phyloP scores from a whole-genome alignment of 2,888 invertebrate species.

The Drosophila antonietae region DNA sequence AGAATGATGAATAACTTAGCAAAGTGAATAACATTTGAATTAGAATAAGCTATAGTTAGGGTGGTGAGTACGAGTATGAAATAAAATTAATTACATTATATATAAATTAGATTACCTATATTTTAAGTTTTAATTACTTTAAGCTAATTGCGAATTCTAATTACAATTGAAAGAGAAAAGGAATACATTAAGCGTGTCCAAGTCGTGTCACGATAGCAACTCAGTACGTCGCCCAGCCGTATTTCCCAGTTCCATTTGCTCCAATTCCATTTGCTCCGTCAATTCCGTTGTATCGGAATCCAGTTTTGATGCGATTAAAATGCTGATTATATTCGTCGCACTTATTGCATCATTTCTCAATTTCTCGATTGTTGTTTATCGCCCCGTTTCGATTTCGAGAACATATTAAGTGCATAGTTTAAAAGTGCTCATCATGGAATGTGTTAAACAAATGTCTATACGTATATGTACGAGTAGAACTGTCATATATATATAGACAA shows the following conservation, averaged over 20 bases:
- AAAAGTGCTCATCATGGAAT: constrained; percentile 36
- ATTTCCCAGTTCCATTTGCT: not conserved
- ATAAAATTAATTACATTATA: not conserved
- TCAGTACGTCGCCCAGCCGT: not conserved
- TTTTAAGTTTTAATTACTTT: not conserved
- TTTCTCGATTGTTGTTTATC: constrained; percentile 34
- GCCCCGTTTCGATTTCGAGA: constrained; percentile 27
- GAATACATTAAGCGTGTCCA: not conserved
- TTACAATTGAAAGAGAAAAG: not conserved
- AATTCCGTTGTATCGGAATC: constrained; percentile 3
- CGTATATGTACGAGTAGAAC: not conserved
- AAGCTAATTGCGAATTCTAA: not conserved
- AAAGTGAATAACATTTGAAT: not conserved
- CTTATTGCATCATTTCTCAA: constrained; percentile 63
- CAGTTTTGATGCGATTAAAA: constrained; percentile 18
- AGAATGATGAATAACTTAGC: not conserved
- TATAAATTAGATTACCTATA: not conserved
- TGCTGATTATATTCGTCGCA: constrained; percentile 34
- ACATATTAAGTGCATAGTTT: constrained; percentile 47
- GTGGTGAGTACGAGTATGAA: too few species aligned
- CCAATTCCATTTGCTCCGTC: not conserved
- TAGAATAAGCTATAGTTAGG: not conserved
- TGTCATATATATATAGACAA: constrained; percentile 13
- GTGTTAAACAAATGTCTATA: constrained; percentile 46
- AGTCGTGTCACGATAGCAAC: not conserved